phyloP scores from a whole-genome alignment of 2,888 invertebrate species.

The Dysmachus trigonus region DNA sequence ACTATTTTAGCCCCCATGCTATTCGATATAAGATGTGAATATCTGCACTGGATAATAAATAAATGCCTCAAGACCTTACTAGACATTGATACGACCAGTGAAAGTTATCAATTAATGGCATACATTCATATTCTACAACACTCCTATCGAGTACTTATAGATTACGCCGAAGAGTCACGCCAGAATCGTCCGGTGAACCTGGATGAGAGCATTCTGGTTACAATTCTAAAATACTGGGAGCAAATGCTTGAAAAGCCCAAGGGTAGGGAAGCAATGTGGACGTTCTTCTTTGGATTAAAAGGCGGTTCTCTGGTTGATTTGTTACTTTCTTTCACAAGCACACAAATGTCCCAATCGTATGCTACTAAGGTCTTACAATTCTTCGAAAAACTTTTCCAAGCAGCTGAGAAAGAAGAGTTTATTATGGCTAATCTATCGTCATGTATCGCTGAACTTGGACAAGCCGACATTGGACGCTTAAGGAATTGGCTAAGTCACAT shows the following conservation, averaged over 20 bases:
- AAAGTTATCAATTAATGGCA: slow-evolving; percentile 72
- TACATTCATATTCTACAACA: slow-evolving; percentile 73
- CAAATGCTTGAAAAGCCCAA: slow-evolving; percentile 83
- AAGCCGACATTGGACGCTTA: slow-evolving; percentile 71
- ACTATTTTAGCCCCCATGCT: slow-evolving; percentile 70
- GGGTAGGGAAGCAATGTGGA: slow-evolving; percentile 82
- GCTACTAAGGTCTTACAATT: slow-evolving; percentile 82
- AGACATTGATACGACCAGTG: slow-evolving; percentile 62
- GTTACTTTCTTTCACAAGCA: slow-evolving; percentile 81
- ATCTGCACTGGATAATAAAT: slow-evolving; percentile 72
- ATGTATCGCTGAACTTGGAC: slow-evolving; percentile 73
- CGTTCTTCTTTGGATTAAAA: slow-evolving; percentile 76
- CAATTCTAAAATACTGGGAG: slow-evolving; percentile 79
- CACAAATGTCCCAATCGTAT: slow-evolving; percentile 75
- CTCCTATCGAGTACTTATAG: slow-evolving; percentile 74
- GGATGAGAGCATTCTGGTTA: slow-evolving; percentile 60
- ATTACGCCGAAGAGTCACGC: slow-evolving; percentile 66
- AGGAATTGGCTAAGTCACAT: slow-evolving; percentile 74
- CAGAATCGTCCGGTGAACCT: slow-evolving; percentile 55
- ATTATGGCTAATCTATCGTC: slow-evolving; percentile 74
- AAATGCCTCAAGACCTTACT: slow-evolving; percentile 69
- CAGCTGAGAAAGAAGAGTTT: slow-evolving; percentile 71
- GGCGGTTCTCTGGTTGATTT: slow-evolving; percentile 79
- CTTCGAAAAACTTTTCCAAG: slow-evolving; percentile 77
- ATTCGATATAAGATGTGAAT: slow-evolving; percentile 80